Evolutionary conservation across 2,113 vertebrate genomes (phyloP).

Genomic region (Anolis sagrei): DNA sequence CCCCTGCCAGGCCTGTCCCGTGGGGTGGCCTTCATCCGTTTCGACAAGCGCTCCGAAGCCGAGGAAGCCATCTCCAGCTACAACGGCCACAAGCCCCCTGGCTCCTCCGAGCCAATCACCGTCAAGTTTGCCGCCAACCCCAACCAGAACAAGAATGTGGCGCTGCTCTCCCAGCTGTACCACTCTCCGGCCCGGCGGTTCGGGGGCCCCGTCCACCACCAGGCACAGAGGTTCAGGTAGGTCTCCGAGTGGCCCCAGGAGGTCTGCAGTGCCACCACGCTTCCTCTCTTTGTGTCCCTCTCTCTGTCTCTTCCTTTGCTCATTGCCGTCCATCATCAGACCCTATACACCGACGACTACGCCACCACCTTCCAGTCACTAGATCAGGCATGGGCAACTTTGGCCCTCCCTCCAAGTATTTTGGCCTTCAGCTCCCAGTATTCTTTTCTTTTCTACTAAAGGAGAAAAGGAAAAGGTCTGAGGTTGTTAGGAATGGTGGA

Average conservation of each 20-base stretch:
- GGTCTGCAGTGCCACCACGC: conserved; percentile 35
- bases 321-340: conserved; percentile 16
- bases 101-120: conserved; percentile 91
- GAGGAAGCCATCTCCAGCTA: conserved; percentile 96
- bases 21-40: conserved; percentile 96
- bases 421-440: too few species aligned
- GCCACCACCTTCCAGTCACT: background rate
- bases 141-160: conserved; percentile 96
- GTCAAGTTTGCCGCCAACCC: conserved; percentile 98
- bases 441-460: too few species aligned
- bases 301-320: background rate
- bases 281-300: background rate
- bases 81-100: conserved; percentile 96
- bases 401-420: too few species aligned
- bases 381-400: too few species aligned
- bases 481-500: too few species aligned
- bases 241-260: conserved; percentile 58
- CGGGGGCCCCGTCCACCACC: conserved; percentile 95
- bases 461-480: too few species aligned
- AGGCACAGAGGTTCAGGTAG: conserved; percentile 97
- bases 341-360: background rate
- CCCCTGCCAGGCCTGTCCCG: conserved; percentile 88
- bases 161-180: conserved; percentile 93
- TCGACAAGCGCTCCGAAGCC: conserved; percentile 95
- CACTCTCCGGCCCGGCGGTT: conserved; percentile 94